Evolutionary conservation across 2,888 invertebrate species (phyloP), one percentile per base, ranked within the genome.

Genomic region (Chirona hameri): DNA sequence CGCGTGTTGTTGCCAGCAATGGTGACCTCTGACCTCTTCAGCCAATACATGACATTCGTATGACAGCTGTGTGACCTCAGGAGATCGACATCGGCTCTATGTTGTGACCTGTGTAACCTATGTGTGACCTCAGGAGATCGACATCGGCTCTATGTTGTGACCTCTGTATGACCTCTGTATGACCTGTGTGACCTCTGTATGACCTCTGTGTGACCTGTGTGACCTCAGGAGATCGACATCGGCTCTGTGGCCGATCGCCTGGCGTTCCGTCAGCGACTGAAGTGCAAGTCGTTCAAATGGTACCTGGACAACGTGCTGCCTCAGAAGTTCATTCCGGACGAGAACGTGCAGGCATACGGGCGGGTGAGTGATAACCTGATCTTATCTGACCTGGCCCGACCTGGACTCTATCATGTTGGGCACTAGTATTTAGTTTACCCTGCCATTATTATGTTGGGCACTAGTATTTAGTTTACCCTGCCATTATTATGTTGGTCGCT

Each of bases 221-320:
- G 76, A 15, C 48, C 79, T 1, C 87, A 85, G 89, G 84, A 85
- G 83, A 85, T 86, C 0, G 91, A 92, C 84, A 91, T 92, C 85
- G 95, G 97, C 0, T 95, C 97, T 89, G 90, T 97, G 76, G 93
- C 93, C 0, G 93, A 94, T 86, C 91, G 98, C 57, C 90, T 91
- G 83, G 90, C 93, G 81, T 90, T 98, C 27, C 91, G 96, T 10
- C 92, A 94, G 87, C 93, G 92, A 86, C 89, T 96, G 27, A 91
- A 94, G 57, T 98, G 98, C 88, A 94, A 96, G 88, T 92, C 91
- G 86, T 98, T 98, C 89, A 93, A 93, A 87, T 98, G 98, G 98
- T 98, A 93, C 89, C 90, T 98, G 84, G 92, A 95, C 84, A 94
- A 96, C 88, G 90, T 98, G 5, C 96, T 95, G 88, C 93, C 93